These are phyloP conservation scores for Melanostoma mellinum DNA, from an alignment of 2,888 invertebrate species.

Conservation along the genomic window DNA sequence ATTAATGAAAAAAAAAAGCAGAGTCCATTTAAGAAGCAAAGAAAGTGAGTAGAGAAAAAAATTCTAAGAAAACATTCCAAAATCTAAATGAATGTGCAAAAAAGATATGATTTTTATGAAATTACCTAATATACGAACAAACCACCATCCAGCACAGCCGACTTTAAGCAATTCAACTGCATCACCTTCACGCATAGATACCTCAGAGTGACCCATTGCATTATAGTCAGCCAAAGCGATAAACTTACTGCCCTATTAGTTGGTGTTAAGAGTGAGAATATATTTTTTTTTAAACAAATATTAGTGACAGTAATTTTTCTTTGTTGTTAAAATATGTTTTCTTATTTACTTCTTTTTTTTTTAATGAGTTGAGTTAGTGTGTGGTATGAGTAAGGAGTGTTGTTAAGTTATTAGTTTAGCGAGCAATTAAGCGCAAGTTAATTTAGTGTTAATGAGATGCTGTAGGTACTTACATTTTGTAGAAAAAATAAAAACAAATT, in stretches of 20 bases:
- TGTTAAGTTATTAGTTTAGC: neutral
- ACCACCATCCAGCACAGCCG: slow-evolving; percentile 98
- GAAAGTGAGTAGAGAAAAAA: slow-evolving; percentile 12
- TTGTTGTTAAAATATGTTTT: slow-evolving; percentile 3
- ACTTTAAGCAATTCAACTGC: slow-evolving; percentile 94
- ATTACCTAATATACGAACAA: slow-evolving; percentile 91
- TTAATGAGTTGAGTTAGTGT: slow-evolving; percentile 3
- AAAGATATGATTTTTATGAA: slow-evolving; percentile 29
- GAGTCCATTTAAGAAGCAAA: neutral
- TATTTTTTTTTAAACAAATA: slow-evolving; percentile 38
- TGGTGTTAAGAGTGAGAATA: slow-evolving; percentile 57
- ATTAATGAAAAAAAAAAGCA: too few relatives aligned
- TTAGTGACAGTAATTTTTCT: slow-evolving; percentile 26
- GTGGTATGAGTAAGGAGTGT: neutral
- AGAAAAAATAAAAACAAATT: neutral
- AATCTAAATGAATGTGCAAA: neutral
- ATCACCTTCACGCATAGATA: slow-evolving; percentile 95
- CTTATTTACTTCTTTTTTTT: slow-evolving; percentile 4
- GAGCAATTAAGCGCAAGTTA: slow-evolving; percentile 12
- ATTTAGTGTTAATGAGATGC: neutral
- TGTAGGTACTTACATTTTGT: neutral
- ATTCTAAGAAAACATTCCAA: slow-evolving; percentile 1
- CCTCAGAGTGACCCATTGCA: slow-evolving; percentile 94
- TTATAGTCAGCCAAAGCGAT: slow-evolving; percentile 96
- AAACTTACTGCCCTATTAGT: slow-evolving; percentile 88